Conservation (phyloP, 2,113 vertebrate genomes). For the Anseranas semipalmata region DNA sequence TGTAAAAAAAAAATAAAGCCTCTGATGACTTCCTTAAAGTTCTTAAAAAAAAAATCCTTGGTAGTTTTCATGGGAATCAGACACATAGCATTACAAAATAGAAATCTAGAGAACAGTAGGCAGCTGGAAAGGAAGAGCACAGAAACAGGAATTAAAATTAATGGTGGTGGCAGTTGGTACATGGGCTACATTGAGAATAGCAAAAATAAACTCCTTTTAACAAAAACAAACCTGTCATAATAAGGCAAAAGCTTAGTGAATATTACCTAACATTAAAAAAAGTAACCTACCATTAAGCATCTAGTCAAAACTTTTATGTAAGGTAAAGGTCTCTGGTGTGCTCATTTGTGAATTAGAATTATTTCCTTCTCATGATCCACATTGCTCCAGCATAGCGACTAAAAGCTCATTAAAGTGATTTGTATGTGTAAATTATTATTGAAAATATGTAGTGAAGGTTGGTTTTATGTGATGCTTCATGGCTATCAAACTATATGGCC, state of each 20-base stretch:
- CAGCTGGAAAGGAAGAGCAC: slow-evolving; percentile 48
- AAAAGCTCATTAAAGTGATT: background rate
- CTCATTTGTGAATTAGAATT: background rate
- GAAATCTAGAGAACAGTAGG: slow-evolving; percentile 23
- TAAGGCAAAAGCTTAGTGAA: background rate
- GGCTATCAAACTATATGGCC: background rate
- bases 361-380: background rate
- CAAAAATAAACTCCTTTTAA: slow-evolving; percentile 4
- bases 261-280: background rate
- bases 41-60: slow-evolving; percentile 27
- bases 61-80: slow-evolving; percentile 48
- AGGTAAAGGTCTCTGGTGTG: background rate
- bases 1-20: slow-evolving; percentile 20
- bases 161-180: slow-evolving; percentile 45
- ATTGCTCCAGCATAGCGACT: background rate
- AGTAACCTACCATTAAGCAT: background rate
- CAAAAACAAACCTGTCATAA: background rate
- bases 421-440: background rate
- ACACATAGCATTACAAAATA: slow-evolving; percentile 19
- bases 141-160: slow-evolving; percentile 22
- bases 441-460: background rate
- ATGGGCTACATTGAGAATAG: slow-evolving; percentile 30
- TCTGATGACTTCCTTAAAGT: slow-evolving; percentile 18
- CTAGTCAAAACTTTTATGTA: background rate
- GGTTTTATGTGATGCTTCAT: background rate